These are phyloP conservation scores for Acrobasis consociella DNA, from an alignment of 2,888 invertebrate species.

Conservation along the genomic window DNA sequence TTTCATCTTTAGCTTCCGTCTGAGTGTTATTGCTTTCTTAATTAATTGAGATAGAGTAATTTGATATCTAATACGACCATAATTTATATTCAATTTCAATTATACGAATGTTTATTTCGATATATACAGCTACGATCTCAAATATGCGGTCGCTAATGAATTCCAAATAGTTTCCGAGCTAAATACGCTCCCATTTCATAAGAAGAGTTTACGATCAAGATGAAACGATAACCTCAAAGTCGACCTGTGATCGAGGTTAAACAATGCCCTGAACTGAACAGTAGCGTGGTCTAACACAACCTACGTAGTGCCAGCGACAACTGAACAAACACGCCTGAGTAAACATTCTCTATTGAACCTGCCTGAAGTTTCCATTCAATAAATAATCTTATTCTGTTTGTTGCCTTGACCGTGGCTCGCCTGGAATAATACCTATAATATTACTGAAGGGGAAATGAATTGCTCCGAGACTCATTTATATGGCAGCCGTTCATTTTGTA, in stretches of 20 bases:
- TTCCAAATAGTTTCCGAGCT: slow-evolving; percentile 12
- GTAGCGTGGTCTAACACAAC: slow-evolving; percentile 20
- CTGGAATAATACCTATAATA: slow-evolving; percentile 13
- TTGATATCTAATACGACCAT: slow-evolving; percentile 13
- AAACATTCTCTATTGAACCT: slow-evolving; percentile 17
- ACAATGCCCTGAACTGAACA: slow-evolving; percentile 17
- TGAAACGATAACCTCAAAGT: slow-evolving; percentile 16
- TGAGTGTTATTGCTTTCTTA: slow-evolving; percentile 16
- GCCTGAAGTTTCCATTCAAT: slow-evolving; percentile 20
- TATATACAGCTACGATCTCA: not conserved
- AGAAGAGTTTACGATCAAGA: slow-evolving; percentile 15
- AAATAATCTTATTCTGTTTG: slow-evolving; percentile 15
- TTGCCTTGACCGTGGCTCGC: slow-evolving; percentile 20
- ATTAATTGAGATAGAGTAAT: slow-evolving; percentile 20
- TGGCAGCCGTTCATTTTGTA: slow-evolving; percentile 14
- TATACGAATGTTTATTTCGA: not conserved
- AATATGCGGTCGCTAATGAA: slow-evolving; percentile 6
- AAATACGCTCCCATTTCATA: slow-evolving; percentile 5
- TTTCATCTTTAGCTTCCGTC: slow-evolving; percentile 12
- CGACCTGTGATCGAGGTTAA: slow-evolving; percentile 15
- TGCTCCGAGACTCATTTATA: slow-evolving; percentile 6
- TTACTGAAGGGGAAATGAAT: slow-evolving; percentile 17
- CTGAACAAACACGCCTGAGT: slow-evolving; percentile 10
- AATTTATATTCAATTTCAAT: not conserved
- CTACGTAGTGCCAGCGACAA: slow-evolving; percentile 11